phyloP scores from a whole-genome alignment of 2,888 invertebrate genomes.

The Salpingus planirostris region DNA sequence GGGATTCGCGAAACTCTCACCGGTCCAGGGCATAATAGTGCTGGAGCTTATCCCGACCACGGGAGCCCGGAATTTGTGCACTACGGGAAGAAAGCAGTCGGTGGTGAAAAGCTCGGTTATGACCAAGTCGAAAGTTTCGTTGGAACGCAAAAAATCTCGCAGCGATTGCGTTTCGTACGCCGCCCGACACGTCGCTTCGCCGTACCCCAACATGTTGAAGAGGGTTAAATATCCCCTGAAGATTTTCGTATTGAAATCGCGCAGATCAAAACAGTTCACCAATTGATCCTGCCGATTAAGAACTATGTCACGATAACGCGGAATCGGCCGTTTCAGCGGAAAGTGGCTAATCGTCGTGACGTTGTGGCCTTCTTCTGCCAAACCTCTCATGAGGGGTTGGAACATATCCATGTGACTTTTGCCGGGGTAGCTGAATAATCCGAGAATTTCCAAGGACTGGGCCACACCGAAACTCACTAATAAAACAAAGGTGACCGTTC shows the following conservation, averaged over 20 bases:
- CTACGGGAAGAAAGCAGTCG: constrained; percentile 58
- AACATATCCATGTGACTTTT: constrained; percentile 27
- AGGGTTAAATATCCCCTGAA: no score
- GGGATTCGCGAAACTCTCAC: constrained; percentile 41
- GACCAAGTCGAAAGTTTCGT: constrained; percentile 49
- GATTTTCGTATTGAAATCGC: no score
- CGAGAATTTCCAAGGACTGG: constrained; percentile 2
- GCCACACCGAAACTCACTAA: no score
- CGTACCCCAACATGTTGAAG: no score
- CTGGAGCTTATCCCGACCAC: constrained; percentile 45
- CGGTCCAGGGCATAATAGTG: constrained; percentile 42
- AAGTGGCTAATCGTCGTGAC: constrained; percentile 60
- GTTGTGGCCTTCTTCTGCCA: constrained; percentile 54
- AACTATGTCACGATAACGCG: constrained; percentile 19
- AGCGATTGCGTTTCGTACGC: no score
- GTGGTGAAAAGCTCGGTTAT: constrained; percentile 60
- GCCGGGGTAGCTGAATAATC: constrained; percentile 8
- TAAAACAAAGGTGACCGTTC: no score
- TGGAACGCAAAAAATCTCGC: neutral
- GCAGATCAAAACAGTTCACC: constrained; percentile 37
- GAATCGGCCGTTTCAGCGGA: constrained; percentile 48
- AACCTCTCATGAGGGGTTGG: constrained; percentile 46
- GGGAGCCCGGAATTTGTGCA: constrained; percentile 53
- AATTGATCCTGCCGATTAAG: no score
- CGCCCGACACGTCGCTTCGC: neutral